Evolutionary conservation across 2,797 vertebrate genomes (phyloP).

Genomic region (Morelia viridis): DNA sequence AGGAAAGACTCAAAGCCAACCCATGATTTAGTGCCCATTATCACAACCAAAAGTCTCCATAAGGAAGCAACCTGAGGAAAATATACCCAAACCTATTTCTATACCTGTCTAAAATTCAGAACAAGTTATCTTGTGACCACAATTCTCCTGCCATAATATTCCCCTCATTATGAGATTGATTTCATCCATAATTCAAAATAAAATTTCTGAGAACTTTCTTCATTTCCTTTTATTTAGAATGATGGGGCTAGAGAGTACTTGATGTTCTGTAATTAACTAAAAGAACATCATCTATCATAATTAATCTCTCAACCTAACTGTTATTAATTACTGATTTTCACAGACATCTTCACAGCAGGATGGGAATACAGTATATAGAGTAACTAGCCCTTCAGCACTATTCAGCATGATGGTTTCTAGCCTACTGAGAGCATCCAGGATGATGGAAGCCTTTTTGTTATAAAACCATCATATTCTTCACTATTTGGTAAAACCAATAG

Average conservation of each 20-base stretch:
- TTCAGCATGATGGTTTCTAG: background rate
- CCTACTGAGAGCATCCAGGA: background rate
- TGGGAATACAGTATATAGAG: background rate
- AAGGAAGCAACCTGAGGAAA: background rate
- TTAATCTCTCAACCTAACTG: slow-evolving; percentile 13
- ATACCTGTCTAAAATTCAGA: background rate
- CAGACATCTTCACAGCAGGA: slow-evolving; percentile 17
- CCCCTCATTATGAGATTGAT: background rate
- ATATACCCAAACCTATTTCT: background rate
- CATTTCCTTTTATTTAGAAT: slow-evolving; percentile 3
- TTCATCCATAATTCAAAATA: background rate
- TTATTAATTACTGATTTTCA: slow-evolving; percentile 27
- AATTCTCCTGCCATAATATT: background rate
- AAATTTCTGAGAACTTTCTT: background rate
- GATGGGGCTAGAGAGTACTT: background rate
- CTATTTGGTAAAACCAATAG: background rate
- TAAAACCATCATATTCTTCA: background rate
- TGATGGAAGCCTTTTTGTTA: background rate
- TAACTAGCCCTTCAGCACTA: background rate
- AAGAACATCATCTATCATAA: slow-evolving; percentile 19
- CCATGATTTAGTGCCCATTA: background rate
- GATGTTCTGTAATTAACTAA: slow-evolving; percentile 27
- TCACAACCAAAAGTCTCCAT: background rate
- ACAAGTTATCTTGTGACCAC: background rate
- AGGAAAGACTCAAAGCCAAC: background rate